Conservation (phyloP, 2,888 invertebrate species). For the Catotricha subobsoleta region DNA sequence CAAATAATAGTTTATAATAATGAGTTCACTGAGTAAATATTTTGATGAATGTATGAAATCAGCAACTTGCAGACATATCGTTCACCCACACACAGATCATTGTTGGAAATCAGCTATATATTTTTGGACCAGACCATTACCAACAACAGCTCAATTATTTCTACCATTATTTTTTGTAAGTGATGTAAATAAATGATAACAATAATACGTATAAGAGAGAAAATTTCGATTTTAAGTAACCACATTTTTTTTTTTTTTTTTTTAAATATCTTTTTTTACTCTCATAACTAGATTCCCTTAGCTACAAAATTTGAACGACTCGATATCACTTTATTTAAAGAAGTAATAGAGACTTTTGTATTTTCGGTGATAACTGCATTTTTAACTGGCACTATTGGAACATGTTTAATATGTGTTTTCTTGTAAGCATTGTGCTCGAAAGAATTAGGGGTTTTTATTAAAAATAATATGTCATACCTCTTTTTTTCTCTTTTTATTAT, state of each 20-base stretch:
- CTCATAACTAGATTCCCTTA: neutral
- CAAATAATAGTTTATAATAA: too few species aligned
- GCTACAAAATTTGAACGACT: neutral
- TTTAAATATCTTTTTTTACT: neutral
- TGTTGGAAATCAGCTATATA: neutral
- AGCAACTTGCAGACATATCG: neutral
- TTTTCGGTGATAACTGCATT: neutral
- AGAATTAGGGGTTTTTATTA: neutral
- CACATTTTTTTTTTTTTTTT: neutral
- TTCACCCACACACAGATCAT: neutral
- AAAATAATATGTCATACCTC: neutral
- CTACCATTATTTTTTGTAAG: slow-evolving; percentile 1
- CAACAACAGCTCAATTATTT: neutral
- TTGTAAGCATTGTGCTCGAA: slow-evolving; percentile 1
- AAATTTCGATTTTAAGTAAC: neutral
- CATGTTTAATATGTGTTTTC: neutral
- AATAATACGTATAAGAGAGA: neutral
- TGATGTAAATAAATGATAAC: too few species aligned
- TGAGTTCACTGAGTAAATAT: slow-evolving; percentile 1
- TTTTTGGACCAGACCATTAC: neutral
- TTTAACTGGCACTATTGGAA: neutral
- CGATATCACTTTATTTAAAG: neutral
- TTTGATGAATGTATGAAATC: neutral
- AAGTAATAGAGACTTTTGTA: neutral
- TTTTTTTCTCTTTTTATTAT: neutral